Evolutionary conservation across 2,888 invertebrate genomes (phyloP).

Genomic region (Nomada fabriciana): DNA sequence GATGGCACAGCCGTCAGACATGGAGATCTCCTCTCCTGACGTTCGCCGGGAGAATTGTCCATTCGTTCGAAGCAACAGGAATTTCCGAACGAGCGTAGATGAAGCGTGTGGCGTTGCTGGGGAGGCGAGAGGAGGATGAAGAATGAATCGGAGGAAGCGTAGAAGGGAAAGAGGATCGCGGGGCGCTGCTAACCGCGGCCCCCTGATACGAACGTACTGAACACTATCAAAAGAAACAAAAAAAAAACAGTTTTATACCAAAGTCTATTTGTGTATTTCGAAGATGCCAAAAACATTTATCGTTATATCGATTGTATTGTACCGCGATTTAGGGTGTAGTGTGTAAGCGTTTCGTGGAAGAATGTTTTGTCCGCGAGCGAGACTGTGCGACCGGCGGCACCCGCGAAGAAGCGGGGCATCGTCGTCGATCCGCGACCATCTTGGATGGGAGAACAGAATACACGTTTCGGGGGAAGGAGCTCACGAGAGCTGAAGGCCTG

Average conservation of each 20-base stretch:
- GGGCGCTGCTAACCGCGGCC: constrained; percentile 38
- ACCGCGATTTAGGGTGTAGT: constrained; percentile 74
- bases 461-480: constrained; percentile 8
- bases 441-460: not conserved
- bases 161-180: constrained; percentile 7
- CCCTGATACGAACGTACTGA: constrained; percentile 71
- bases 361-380: constrained; percentile 32
- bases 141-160: not conserved
- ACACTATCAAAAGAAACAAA: constrained; percentile 83
- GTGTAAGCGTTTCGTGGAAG: constrained; percentile 63
- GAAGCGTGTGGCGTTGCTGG: not conserved
- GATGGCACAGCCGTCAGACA: constrained; percentile 37
- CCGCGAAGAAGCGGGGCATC: not conserved
- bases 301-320: constrained; percentile 79
- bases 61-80: constrained; percentile 56
- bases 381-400: constrained; percentile 24
- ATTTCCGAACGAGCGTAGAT: constrained; percentile 44
- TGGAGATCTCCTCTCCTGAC: constrained; percentile 56
- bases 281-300: constrained; percentile 86
- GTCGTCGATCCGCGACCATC: constrained; percentile 9
- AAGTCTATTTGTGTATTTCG: constrained; percentile 89
- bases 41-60: constrained; percentile 62
- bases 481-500: not conserved
- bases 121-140: not conserved
- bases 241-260: constrained; percentile 85